These are phyloP conservation scores for Cantharis nigra DNA, from an alignment of 2,888 invertebrate species.

Conservation along the genomic window DNA sequence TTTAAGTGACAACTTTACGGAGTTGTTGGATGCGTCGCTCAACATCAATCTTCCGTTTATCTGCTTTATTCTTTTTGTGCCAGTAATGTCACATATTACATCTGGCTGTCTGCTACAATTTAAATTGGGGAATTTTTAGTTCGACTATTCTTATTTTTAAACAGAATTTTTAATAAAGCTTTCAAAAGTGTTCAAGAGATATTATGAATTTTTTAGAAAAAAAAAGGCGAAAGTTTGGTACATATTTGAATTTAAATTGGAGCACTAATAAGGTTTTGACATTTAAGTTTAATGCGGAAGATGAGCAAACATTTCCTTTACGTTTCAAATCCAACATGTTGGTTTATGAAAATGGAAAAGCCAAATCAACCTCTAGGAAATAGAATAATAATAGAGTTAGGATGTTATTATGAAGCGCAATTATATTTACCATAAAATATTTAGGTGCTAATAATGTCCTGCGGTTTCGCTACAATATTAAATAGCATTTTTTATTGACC, in stretches of 20 bases:
- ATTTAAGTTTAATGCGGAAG: conserved; percentile 17
- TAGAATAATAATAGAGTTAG: conserved; percentile 29
- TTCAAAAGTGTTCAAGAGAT: background rate
- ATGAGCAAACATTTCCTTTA: conserved; percentile 9
- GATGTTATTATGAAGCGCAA: conserved; percentile 27
- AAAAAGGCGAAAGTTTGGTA: conserved; percentile 6
- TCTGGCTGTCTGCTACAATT: conserved; percentile 7
- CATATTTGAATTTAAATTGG: conserved; percentile 18
- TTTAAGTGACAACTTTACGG: background rate
- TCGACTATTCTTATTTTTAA: background rate
- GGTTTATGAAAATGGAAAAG: conserved; percentile 16
- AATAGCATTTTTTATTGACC: conserved; percentile 3
- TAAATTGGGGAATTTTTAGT: conserved; percentile 11
- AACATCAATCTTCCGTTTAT: conserved; percentile 6
- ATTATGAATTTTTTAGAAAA: conserved; percentile 15
- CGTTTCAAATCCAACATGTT: conserved; percentile 13
- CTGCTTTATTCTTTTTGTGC: conserved; percentile 9
- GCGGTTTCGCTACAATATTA: conserved; percentile 6
- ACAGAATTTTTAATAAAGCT: conserved; percentile 1
- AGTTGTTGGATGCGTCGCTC: conserved; percentile 1
- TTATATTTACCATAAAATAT: conserved; percentile 27
- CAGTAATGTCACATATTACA: conserved; percentile 9
- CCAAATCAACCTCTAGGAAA: conserved; percentile 25
- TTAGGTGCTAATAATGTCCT: conserved; percentile 13
- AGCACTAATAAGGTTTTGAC: conserved; percentile 17